Percentiles rank a stretch among this genome's conserved stretches.
phyloP scores from a whole-genome alignment of 1,140 invertebrate genomes.

The Oreohelix idahoensis region DNA sequence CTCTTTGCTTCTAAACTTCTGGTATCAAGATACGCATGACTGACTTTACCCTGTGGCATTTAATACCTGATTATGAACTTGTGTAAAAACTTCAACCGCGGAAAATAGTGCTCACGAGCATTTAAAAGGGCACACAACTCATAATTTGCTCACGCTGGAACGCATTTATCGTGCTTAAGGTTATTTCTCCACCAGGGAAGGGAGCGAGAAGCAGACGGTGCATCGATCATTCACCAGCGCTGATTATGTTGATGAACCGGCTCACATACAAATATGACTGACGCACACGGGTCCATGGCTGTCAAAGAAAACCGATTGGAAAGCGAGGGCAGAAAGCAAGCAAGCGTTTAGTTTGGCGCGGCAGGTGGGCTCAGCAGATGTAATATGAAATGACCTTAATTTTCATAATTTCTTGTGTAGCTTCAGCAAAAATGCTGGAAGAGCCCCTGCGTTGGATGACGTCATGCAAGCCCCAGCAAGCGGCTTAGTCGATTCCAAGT shows the following conservation, averaged over 20 bases:
- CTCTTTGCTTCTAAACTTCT: too few species aligned
- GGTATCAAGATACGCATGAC: too few species aligned
- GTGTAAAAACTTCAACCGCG: too few species aligned
- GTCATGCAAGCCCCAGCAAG: constrained; percentile 40
- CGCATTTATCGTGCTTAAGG: neutral
- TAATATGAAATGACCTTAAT: constrained; percentile 55
- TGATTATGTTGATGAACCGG: constrained; percentile 39
- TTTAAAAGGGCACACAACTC: neutral
- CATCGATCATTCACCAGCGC: constrained; percentile 20
- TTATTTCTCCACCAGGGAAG: too few species aligned
- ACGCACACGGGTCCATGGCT: neutral
- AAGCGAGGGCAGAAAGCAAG: neutral
- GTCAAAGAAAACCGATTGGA: neutral
- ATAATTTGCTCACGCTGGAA: neutral
- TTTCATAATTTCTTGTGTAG: constrained; percentile 57
- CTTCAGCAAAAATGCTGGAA: constrained; percentile 44
- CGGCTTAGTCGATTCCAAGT: constrained; percentile 18
- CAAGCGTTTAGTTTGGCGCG: neutral
- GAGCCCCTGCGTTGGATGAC: constrained; percentile 49
- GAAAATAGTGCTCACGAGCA: too few species aligned
- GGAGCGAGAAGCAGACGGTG: neutral
- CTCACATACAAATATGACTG: constrained; percentile 1
- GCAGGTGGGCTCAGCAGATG: constrained; percentile 24
- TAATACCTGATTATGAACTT: too few species aligned
- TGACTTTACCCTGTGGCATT: too few species aligned